Percentiles rank a stretch among this genome's conserved stretches.
Conservation (phyloP, 1,140 invertebrate species). For the Drosophila kepulauana region DNA sequence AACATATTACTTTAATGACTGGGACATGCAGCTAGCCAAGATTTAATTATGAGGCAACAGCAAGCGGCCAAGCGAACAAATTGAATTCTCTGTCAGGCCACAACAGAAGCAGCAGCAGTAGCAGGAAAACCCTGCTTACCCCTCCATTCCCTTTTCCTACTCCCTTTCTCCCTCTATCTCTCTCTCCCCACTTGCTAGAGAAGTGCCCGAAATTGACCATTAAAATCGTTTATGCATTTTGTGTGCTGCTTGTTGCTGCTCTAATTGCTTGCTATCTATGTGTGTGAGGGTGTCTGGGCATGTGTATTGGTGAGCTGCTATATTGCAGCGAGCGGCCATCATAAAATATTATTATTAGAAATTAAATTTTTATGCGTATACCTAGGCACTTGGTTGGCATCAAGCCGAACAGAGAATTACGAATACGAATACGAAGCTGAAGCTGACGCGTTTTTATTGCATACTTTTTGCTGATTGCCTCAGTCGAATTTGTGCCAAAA, state of each 20-base stretch:
- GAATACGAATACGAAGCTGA: background rate
- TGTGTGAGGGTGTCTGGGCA: background rate
- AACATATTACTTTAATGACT: conserved; percentile 68
- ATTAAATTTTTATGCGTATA: conserved; percentile 57
- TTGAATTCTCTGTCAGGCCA: conserved; percentile 42
- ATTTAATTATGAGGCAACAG: conserved; percentile 52
- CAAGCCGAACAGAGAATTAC: background rate
- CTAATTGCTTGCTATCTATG: conserved; percentile 47
- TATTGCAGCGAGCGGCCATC: conserved; percentile 28
- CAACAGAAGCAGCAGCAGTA: conserved; percentile 11
- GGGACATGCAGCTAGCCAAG: conserved; percentile 49
- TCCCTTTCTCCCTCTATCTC: background rate
- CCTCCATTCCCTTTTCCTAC: background rate
- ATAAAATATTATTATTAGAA: conserved; percentile 68
- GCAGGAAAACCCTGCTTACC: background rate
- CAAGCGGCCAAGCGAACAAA: conserved; percentile 51
- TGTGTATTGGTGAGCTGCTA: conserved; percentile 16
- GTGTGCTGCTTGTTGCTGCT: conserved; percentile 53
- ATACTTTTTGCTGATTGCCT: conserved; percentile 45
- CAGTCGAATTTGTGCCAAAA: conserved; percentile 17
- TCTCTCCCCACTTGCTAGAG: background rate
- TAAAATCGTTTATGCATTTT: conserved; percentile 67
- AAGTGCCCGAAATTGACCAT: conserved; percentile 54
- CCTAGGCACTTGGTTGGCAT: conserved; percentile 23
- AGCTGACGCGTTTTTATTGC: conserved; percentile 42